Conservation (phyloP, 92 coral and sea anemone species). For the Diadumene lineata region DNA sequence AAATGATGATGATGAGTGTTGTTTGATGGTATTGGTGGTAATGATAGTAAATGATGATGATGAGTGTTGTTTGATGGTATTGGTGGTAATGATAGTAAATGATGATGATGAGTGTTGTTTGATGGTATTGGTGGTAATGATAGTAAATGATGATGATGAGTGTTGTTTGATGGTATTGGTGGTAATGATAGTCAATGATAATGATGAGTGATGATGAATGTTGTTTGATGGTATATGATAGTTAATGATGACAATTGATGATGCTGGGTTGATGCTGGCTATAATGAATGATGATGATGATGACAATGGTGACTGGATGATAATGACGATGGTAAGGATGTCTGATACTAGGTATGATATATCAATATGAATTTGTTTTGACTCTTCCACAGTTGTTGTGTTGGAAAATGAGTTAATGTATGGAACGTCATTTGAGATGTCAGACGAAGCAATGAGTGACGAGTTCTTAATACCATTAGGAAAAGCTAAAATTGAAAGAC, state of each 20-base stretch:
- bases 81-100: not conserved
- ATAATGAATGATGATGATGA: not conserved
- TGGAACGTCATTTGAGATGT: constrained; percentile 82
- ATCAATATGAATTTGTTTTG: too few relatives aligned
- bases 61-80: not conserved
- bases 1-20: too few relatives aligned
- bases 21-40: too few relatives aligned
- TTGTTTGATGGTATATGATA: not conserved
- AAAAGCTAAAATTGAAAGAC: constrained; percentile 91
- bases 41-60: not conserved
- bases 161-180: not conserved
- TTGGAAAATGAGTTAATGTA: constrained; percentile 93
- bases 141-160: not conserved
- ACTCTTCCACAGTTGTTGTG: constrained; percentile 72
- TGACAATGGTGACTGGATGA: not conserved
- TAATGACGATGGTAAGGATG: not conserved
- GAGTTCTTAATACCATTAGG: constrained; percentile 92
- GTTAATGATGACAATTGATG: not conserved
- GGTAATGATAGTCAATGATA: not conserved
- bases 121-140: not conserved
- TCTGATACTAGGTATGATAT: too few relatives aligned
- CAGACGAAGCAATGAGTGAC: constrained; percentile 92
- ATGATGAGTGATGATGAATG: not conserved
- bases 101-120: not conserved
- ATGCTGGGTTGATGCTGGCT: too few relatives aligned